Evolutionary conservation across 2,888 invertebrate species (phyloP), one percentile per base, ranked within the genome.

Genomic region (Hypolimnas misippus): DNA sequence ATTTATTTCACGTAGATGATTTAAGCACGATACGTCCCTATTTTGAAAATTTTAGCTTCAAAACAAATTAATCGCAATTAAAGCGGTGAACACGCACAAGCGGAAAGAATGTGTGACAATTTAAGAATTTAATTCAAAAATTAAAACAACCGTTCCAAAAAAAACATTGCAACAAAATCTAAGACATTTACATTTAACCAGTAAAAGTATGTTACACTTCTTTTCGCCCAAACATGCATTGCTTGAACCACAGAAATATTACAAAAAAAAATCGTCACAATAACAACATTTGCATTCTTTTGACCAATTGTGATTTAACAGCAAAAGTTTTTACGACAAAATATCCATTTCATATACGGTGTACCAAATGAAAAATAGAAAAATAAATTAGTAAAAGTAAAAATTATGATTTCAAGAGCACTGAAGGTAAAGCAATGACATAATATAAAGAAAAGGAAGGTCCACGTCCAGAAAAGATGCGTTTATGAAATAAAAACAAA

Each of bases 11-110:
- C 44, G 44, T 10, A 1, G n/a, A 46, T 46, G 10, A 16, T 44
- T 25, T 33, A 19, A 17, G 31, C 21, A 50, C 42, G 44, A 31
- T 33, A 4, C 25, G 17, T 46, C 7, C 56, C 53, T 57, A 57
- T 42, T 12, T 46, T 21, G 4, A 12, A 19, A 44, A 10, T 49
- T 35, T 52, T 49, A 66, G 57, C 55, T 56, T 62, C 56, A 55
- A 72, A 73, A 70, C 56, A 80, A 84, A 86, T 74, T 76, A 83
- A 81, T 80, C 73, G 75, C 72, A 75, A 64, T 70, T 70, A 81
- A 92, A 92, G 92, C 92, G 76, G 92, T 92, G 92, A 87, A 81
- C 87, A 91, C 92, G 90, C 92, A 86, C 80, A 92, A 92, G 92
- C 92, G 90, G 89, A 90, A 90, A 89, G 89, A 89, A 90, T 81